A percentile compares a stretch with the other conserved stretches of the same genome.
These are phyloP conservation scores for Hyposoter dolosus DNA, from an alignment of 2,888 invertebrate species.

Conservation along the genomic window DNA sequence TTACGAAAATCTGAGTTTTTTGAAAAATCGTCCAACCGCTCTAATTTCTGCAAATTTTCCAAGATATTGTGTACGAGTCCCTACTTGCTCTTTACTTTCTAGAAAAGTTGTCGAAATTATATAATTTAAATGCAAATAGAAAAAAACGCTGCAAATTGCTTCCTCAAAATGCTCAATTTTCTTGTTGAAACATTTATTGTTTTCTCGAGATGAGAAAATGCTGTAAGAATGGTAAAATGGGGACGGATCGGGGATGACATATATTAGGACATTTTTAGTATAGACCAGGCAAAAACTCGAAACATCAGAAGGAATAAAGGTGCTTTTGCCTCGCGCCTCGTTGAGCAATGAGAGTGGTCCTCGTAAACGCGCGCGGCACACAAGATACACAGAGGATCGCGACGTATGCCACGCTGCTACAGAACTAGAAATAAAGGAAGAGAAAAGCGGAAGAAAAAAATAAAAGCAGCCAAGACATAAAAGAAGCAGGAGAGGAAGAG, in stretches of 20 bases:
- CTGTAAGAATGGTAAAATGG: background rate
- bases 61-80: no score
- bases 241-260: background rate
- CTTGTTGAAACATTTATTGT: background rate
- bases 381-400: slow-evolving; percentile 28
- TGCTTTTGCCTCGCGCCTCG: slow-evolving; percentile 45
- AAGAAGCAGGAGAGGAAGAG: slow-evolving; percentile 1
- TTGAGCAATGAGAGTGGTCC: slow-evolving; percentile 45
- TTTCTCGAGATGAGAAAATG: background rate
- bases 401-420: slow-evolving; percentile 26
- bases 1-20: no score
- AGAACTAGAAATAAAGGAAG: slow-evolving; percentile 56
- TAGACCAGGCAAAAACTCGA: slow-evolving; percentile 8
- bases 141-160: no score
- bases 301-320: slow-evolving; percentile 36
- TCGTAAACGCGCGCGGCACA: slow-evolving; percentile 25
- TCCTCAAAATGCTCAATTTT: background rate
- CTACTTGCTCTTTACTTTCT: no score
- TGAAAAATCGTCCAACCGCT: no score
- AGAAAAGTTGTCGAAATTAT: no score
- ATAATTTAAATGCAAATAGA: no score
- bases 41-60: no score
- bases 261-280: slow-evolving; percentile 1
- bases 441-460: slow-evolving; percentile 7
- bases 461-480: slow-evolving; percentile 29